A percentile compares a stretch with the other conserved stretches of the same genome.
Evolutionary conservation across 2,113 vertebrate species (phyloP).

Genomic region (Phycodurus eques): DNA sequence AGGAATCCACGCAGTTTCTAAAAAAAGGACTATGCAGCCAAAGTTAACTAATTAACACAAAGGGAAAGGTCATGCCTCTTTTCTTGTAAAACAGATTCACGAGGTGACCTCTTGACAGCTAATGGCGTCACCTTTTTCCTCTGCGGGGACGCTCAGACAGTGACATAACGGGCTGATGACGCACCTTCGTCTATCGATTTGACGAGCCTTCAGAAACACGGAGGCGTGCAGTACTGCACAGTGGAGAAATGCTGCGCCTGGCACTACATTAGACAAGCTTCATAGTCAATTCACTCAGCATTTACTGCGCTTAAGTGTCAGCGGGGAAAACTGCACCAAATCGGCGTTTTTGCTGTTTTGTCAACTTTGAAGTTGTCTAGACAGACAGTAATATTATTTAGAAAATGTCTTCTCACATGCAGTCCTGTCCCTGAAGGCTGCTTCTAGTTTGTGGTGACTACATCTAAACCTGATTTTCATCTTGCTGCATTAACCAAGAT

Average conservation of each 20-base stretch:
- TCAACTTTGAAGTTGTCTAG: slow-evolving; percentile 44
- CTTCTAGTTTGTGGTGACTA: background rate
- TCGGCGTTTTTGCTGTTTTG: slow-evolving; percentile 48
- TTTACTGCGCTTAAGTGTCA: slow-evolving; percentile 58
- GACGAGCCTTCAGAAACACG: slow-evolving; percentile 52
- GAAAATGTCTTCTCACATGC: background rate
- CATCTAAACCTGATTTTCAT: background rate
- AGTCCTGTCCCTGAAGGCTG: background rate
- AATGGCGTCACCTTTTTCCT: slow-evolving; percentile 13
- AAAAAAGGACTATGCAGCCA: background rate
- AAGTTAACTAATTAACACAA: slow-evolving; percentile 25
- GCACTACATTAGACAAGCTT: slow-evolving; percentile 53
- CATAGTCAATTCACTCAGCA: slow-evolving; percentile 65
- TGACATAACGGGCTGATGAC: slow-evolving; percentile 55
- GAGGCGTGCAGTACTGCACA: slow-evolving; percentile 27
- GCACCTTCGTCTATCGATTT: slow-evolving; percentile 61
- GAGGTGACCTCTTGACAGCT: slow-evolving; percentile 44
- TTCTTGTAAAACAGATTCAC: slow-evolving; percentile 51
- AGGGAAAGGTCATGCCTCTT: slow-evolving; percentile 39
- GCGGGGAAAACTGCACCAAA: slow-evolving; percentile 31
- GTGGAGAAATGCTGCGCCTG: slow-evolving; percentile 58
- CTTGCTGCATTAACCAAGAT: background rate
- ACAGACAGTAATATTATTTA: background rate
- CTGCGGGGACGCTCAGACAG: slow-evolving; percentile 18
- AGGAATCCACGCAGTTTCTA: background rate